These are phyloP conservation scores for Cantharis lateralis DNA, from an alignment of 2,888 invertebrate genomes.

Conservation along the genomic window DNA sequence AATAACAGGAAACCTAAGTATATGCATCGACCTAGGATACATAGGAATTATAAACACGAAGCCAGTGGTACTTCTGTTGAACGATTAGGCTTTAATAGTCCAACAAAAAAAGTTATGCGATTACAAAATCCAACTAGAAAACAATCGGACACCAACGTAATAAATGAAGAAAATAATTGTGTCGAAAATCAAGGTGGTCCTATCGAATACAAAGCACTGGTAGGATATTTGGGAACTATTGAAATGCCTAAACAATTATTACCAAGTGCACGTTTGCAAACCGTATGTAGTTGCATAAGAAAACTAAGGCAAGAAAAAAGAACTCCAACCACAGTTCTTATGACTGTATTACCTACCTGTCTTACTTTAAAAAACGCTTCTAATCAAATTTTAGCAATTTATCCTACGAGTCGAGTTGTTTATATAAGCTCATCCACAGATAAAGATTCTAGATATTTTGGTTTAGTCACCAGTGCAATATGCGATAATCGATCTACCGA, in stretches of 20 bases:
- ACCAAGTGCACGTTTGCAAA: conserved; percentile 74
- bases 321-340: conserved; percentile 80
- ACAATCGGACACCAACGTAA: conserved; percentile 1
- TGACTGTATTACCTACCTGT: conserved; percentile 81
- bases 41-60: conserved; percentile 34
- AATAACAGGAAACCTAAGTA: conserved; percentile 66
- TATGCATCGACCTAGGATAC: conserved; percentile 53
- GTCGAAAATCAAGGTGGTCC: conserved; percentile 58
- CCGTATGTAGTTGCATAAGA: conserved; percentile 85
- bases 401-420: conserved; percentile 82
- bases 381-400: conserved; percentile 82
- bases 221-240: conserved; percentile 94
- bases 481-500: conserved; percentile 50
- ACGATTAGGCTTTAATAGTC: conserved; percentile 28
- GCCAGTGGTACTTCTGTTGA: conserved; percentile 25
- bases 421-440: conserved; percentile 91
- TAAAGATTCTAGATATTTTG: conserved; percentile 90
- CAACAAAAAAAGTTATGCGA: conserved; percentile 31
- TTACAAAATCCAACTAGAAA: conserved; percentile 16
- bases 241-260: conserved; percentile 89
- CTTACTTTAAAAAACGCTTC: conserved; percentile 79
- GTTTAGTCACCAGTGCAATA: conserved; percentile 85
- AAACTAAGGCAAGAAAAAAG: conserved; percentile 88
- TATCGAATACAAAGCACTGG: conserved; percentile 81
- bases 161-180: conserved; percentile 28